Conservation (phyloP, 2,888 invertebrate genomes). For the Chloroclystis v-ata region DNA sequence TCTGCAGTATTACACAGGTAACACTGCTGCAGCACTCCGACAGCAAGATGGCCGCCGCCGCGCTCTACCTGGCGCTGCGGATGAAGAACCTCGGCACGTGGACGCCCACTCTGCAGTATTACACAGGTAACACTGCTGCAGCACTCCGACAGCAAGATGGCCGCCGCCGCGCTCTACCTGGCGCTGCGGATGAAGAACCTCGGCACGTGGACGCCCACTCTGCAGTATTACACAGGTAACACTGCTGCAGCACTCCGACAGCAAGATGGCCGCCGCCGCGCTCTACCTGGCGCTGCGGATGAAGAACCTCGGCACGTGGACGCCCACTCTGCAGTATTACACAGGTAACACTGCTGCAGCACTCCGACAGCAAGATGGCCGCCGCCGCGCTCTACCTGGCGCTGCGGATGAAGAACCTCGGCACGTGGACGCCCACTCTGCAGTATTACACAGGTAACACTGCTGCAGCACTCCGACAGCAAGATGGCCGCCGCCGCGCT, state of each 20-base stretch:
- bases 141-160: slow-evolving; percentile 92
- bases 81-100: slow-evolving; percentile 89
- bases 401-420: slow-evolving; percentile 87
- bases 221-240: no score
- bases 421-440: slow-evolving; percentile 85
- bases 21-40: slow-evolving; percentile 88
- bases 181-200: slow-evolving; percentile 91
- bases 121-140: no score
- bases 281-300: slow-evolving; percentile 92
- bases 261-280: slow-evolving; percentile 92
- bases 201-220: slow-evolving; percentile 84
- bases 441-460: no score
- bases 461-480: slow-evolving; percentile 88
- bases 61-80: slow-evolving; percentile 89
- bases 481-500: slow-evolving; percentile 93
- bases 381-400: slow-evolving; percentile 93
- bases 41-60: slow-evolving; percentile 93
- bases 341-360: slow-evolving; percentile 84
- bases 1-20: no score
- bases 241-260: slow-evolving; percentile 88
- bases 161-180: slow-evolving; percentile 91
- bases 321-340: slow-evolving; percentile 84
- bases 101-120: slow-evolving; percentile 86
- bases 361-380: slow-evolving; percentile 93
- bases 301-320: slow-evolving; percentile 87